Conservation (phyloP, 2,888 invertebrate species). For the Lasioglossum calceatum region DNA sequence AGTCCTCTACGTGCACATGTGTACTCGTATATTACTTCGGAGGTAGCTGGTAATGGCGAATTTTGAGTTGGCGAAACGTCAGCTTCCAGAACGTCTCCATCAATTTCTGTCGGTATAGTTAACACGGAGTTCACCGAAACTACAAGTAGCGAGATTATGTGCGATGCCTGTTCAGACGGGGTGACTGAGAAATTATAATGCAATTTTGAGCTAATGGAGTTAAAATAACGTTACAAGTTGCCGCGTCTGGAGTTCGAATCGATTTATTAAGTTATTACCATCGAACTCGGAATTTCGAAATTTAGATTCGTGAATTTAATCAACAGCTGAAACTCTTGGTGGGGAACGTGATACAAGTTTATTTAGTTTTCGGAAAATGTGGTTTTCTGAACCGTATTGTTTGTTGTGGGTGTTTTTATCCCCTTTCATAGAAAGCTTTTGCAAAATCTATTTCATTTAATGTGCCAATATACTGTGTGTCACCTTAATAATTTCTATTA, state of each 20-base stretch:
- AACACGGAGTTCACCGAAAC: constrained; percentile 29
- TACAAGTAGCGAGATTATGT: constrained; percentile 30
- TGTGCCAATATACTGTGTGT: too few species aligned
- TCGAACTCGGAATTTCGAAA: background rate
- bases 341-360: background rate
- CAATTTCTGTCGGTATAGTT: constrained; percentile 55
- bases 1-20: background rate
- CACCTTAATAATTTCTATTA: too few species aligned
- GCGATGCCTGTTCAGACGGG: constrained; percentile 23
- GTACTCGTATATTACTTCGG: background rate
- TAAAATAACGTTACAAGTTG: constrained; percentile 48
- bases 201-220: constrained; percentile 48
- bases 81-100: constrained; percentile 54
- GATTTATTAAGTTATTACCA: constrained; percentile 48
- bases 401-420: background rate
- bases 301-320: background rate
- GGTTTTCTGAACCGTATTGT: background rate
- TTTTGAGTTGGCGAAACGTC: constrained; percentile 59
- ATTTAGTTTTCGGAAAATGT: background rate
- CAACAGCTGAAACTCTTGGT: background rate
- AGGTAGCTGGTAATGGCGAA: constrained; percentile 33
- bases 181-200: constrained; percentile 51
- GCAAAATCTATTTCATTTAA: too few species aligned
- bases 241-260: constrained; percentile 30
- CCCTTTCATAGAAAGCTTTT: too few species aligned